phyloP scores from a whole-genome alignment of 2,888 invertebrate species.

The Neuroscelio doddi region DNA sequence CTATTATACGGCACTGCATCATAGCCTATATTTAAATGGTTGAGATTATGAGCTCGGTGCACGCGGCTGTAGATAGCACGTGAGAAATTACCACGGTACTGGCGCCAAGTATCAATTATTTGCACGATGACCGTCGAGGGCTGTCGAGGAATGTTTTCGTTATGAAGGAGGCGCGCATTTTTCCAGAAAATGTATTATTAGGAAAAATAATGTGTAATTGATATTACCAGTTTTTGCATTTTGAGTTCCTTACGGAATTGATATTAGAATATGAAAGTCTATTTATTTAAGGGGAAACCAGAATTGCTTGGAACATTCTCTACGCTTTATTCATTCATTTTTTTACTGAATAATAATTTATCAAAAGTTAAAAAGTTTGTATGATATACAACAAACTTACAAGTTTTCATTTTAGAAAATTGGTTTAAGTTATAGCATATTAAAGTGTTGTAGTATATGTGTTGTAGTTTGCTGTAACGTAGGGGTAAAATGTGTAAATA shows the following conservation, averaged over 20 bases:
- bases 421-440: no score
- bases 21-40: constrained; percentile 9
- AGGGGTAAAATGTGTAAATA: no score
- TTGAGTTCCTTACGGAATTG: neutral
- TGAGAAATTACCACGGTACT: constrained; percentile 4
- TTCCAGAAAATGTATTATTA: constrained; percentile 4
- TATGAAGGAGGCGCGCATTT: neutral
- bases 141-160: constrained; percentile 11
- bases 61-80: constrained; percentile 4
- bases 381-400: no score
- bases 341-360: no score
- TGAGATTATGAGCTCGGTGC: constrained; percentile 6
- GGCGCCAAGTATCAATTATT: constrained; percentile 11
- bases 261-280: neutral
- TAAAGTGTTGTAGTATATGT: no score
- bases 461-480: no score
- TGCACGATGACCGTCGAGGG: constrained; percentile 10
- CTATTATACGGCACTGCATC: constrained; percentile 10
- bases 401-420: no score
- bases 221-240: constrained; percentile 6
- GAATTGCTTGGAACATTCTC: no score
- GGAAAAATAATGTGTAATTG: constrained; percentile 4
- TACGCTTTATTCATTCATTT: no score
- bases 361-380: no score
- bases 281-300: neutral